These are phyloP conservation scores for Ylistrum balloti DNA, from an alignment of 1,140 invertebrate genomes.

Conservation along the genomic window DNA sequence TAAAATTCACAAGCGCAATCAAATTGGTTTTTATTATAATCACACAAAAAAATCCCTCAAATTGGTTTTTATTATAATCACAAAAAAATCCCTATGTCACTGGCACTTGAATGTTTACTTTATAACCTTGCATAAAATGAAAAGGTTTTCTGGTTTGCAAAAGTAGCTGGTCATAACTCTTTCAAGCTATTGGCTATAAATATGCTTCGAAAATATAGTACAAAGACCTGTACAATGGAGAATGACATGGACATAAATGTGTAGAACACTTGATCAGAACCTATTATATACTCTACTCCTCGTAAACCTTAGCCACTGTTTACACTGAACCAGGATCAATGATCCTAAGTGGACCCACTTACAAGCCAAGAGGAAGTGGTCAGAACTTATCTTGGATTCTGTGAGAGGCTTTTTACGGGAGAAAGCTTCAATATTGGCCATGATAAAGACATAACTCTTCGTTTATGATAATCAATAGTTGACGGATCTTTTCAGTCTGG, in stretches of 20 bases:
- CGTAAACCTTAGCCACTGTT: neutral
- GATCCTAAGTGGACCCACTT: slow-evolving; percentile 11
- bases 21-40: no score
- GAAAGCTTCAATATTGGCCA: slow-evolving; percentile 15
- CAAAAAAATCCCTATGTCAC: no score
- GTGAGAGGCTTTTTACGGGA: slow-evolving; percentile 4
- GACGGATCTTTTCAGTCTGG: neutral
- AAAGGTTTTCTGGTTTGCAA: no score
- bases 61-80: no score
- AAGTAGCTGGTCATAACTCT: neutral
- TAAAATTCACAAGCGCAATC: no score
- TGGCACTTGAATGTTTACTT: no score
- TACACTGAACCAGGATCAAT: neutral
- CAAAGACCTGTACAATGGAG: neutral
- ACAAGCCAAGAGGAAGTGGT: neutral
- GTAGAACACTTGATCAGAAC: neutral
- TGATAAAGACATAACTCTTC: neutral
- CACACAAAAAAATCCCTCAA: no score
- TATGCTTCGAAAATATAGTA: neutral
- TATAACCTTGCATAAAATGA: no score
- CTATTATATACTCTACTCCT: slow-evolving; percentile 3
- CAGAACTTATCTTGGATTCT: neutral
- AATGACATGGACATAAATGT: neutral
- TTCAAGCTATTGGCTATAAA: neutral
- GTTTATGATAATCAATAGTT: neutral